Evolutionary conservation across 2,888 invertebrate species (phyloP), one percentile per base, ranked within the genome.

Genomic region (Acanthosepion esculentum): DNA sequence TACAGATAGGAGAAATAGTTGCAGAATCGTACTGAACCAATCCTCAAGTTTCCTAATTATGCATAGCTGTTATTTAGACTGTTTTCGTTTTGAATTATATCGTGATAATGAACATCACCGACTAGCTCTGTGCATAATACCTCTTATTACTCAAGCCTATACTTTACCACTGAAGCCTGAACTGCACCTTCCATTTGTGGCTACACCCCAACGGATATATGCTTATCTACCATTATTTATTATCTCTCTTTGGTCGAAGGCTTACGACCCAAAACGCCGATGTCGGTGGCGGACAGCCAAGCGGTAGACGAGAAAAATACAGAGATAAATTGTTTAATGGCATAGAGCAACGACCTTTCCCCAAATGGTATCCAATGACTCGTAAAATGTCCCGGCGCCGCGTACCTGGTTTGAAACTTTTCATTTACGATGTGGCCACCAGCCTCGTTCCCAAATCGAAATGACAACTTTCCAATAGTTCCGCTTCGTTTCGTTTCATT

Each of bases 321-420:
- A n/a, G 78, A 78, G 78, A 78, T 78, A 78, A 33, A 78, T 78
- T 78, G 78, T 33, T 78, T 33, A 78, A 78, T 78, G 78, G 78
- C 20, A 78, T 5, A 78, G n/a, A 78, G 78, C 23, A 23, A 20
- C 59, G 59, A 78, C 10, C 78, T 78, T 78, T 78, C 78, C 15
- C n/a, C 78, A 33, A 78, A 78, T 78, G 78, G 78, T 78, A 78
- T 78, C 78, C 78, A 78, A 78, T 78, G 78, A 78, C n/a, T 78
- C 78, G 78, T 78, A 78, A 78, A 78, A 78, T 78, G n/a, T 78
- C 78, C 78, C 78, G 78, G 78, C 78, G 78, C 78, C n/a, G 33
- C 15, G n/a, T 78, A 78, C 78, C 33, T 15, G 78, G 15, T 78
- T 78, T 33, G 78, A 78, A 78, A 78, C n/a, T 78, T 78, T 78